Percentiles rank a stretch among this genome's conserved stretches.
These are phyloP conservation scores for Mesodorylaimus sp. DNA, from an alignment of 2,888 invertebrate genomes.

Conservation along the genomic window DNA sequence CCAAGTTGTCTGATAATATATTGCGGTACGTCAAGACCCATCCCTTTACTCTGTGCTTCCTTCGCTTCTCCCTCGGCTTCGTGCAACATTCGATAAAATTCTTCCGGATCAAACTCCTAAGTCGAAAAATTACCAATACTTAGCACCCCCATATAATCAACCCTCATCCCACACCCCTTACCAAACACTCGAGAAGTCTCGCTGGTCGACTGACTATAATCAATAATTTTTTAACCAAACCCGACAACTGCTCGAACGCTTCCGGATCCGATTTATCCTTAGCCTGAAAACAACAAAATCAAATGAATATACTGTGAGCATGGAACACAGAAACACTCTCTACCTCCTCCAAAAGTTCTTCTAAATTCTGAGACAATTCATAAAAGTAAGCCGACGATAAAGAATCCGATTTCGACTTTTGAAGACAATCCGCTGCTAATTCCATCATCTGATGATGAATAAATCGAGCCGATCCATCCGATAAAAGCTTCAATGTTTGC, in stretches of 20 bases:
- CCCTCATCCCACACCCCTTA: constrained; percentile 20
- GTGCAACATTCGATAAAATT: constrained; percentile 87
- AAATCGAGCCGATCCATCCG: constrained; percentile 56
- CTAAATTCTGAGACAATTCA: constrained; percentile 74
- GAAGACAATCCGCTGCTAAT: constrained; percentile 84
- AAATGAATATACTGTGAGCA: too few species aligned
- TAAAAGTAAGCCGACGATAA: constrained; percentile 92
- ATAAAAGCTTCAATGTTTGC: constrained; percentile 5
- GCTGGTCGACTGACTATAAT: constrained; percentile 91
- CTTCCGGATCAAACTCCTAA: constrained; percentile 88
- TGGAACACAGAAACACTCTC: too few species aligned
- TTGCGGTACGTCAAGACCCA: constrained; percentile 78
- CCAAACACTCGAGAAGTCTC: constrained; percentile 75
- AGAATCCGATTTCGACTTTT: constrained; percentile 80
- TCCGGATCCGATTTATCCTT: constrained; percentile 77
- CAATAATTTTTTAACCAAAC: constrained; percentile 71
- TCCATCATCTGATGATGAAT: constrained; percentile 79
- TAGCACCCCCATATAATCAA: not conserved
- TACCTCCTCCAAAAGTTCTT: constrained; percentile 73
- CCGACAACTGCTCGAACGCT: constrained; percentile 65
- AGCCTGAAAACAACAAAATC: constrained; percentile 48
- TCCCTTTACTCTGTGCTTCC: constrained; percentile 24
- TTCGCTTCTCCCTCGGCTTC: constrained; percentile 51
- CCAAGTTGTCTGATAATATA: constrained; percentile 95
- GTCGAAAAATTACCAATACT: constrained; percentile 10